Evolutionary conservation across 2,888 invertebrate species (phyloP), one percentile per base, ranked within the genome.

Genomic region (Corythucha ciliata): DNA sequence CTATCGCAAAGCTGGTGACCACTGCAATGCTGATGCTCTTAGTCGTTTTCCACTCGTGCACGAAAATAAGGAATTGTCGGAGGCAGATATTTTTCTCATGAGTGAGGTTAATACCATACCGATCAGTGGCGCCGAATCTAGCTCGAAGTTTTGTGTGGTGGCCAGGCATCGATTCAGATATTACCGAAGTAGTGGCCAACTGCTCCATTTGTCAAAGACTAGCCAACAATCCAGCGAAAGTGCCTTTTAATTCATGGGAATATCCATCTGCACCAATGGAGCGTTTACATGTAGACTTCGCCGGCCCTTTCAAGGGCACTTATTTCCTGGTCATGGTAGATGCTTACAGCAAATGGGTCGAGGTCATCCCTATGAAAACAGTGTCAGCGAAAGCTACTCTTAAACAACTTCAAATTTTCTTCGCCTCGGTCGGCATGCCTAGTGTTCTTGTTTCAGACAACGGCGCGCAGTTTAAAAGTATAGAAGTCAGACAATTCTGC

Each of bases 321-420:
- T 45, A 26, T 21, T 54, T 36, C 20, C 26, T 54, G 14, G 40
- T 54, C 16, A 39, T 53, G n/a, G 52, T 54, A 6, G 54, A 54
- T 34, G 54, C 54, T 16, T 54, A 53, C 16, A 41, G 42, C 25
- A 53, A 42, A 24, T 54, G 45, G 52, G n/a, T 53, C 7, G 52
- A 54, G 14, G 52, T 54, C 4, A 25, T 14, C 42, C 42, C 48
- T 12, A 27, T 46, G 8, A 21, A 22, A 12, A 44, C 29, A 6
- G 24, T 46, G 25, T 47, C 42, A 21, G 12, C 44, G 14, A 24
- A 5, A 34, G n/a, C 16, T 22, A 47, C 45, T 14, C 6, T 36
- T 8, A 18, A 45, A n/a, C 8, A 14, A n/a, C 36, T 36, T 7
- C 10, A n/a, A 36, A 7, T 8, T 8, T 36, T 36, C 16, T 36